phyloP scores from a whole-genome alignment of 2,113 vertebrate genomes.

The Athene cunicularia region DNA sequence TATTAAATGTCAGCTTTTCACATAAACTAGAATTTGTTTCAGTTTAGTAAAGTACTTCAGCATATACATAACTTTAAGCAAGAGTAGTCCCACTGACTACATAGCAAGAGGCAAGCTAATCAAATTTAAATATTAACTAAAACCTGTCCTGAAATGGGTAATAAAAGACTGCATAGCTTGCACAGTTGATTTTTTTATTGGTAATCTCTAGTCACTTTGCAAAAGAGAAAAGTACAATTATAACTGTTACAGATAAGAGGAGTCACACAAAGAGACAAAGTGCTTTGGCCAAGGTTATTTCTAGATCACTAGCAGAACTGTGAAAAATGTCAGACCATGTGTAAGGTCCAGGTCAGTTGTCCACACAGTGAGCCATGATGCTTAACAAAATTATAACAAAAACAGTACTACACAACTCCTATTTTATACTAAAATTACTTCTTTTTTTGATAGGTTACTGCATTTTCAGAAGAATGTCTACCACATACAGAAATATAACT shows the following conservation, averaged over 20 bases:
- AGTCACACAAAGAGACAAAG: neutral
- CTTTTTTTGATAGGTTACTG: neutral
- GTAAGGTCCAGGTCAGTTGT: rapidly evolving
- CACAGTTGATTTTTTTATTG: neutral
- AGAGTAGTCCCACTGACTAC: neutral
- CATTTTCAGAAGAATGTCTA: neutral
- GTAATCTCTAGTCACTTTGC: neutral
- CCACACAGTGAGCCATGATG: neutral
- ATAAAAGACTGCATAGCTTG: neutral
- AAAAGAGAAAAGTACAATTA: neutral
- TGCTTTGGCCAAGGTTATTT: neutral
- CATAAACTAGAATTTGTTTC: constrained; percentile 11
- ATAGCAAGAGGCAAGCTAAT: neutral
- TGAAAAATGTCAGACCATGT: neutral
- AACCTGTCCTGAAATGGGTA: neutral
- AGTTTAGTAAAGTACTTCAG: neutral
- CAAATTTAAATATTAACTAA: constrained; percentile 15
- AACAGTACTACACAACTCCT: rapidly evolving
- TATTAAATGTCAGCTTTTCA: constrained; percentile 22
- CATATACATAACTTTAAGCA: neutral
- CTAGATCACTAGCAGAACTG: neutral
- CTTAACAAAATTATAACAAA: neutral
- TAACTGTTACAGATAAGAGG: neutral
- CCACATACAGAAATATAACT: neutral
- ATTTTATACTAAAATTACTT: neutral